Evolutionary conservation across 2,113 vertebrate species (phyloP), one percentile per base, ranked within the genome.

Genomic region (Halcyon senegalensis): DNA sequence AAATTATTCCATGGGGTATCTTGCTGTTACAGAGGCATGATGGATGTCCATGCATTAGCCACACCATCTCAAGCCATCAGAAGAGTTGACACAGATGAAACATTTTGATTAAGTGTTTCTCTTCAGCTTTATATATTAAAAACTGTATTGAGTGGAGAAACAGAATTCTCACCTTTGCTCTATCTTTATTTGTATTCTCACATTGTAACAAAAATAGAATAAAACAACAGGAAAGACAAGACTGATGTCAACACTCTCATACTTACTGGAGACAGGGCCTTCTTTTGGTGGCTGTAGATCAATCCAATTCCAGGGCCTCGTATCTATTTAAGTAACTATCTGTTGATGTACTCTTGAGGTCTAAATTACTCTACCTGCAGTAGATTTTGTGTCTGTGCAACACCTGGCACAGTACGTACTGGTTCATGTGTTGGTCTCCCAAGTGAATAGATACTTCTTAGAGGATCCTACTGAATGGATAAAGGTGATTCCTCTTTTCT

Each of bases 1-100:
- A 97, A 95, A 96, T 97, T 94, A 96, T 84, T 90, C 92, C 90
- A 94, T 92, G 87, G 92, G 75, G 86, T 84, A 83, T 80, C 73
- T 85, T 78, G 43, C 72, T 96, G 27, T 92, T 95, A 24, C 69
- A 87, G 72, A 68, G 85, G 19, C 20, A 53, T 90, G 97, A 97
- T 76, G 63, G 81, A 97, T 97, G 75, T 35, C 73, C 77, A 53
- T 41, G 46, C 83, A 96, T 97, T 96, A 97, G 79, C 12, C 8
- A 83, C 68, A 92, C 95, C 95, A 91, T 89, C 87, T 33, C 73
- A 53, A 94, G 78, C 89, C 87, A 91, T 95, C 70, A 33, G 59
- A 85, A 93, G 84, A 46, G 70, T 82, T 86, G 88, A 88, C 67
- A 89, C 82, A 93, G 84, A 93, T 69, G 80, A 96, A 96, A 67